phyloP scores from a whole-genome alignment of 2,797 vertebrate species.

The Apodemus agrarius region DNA sequence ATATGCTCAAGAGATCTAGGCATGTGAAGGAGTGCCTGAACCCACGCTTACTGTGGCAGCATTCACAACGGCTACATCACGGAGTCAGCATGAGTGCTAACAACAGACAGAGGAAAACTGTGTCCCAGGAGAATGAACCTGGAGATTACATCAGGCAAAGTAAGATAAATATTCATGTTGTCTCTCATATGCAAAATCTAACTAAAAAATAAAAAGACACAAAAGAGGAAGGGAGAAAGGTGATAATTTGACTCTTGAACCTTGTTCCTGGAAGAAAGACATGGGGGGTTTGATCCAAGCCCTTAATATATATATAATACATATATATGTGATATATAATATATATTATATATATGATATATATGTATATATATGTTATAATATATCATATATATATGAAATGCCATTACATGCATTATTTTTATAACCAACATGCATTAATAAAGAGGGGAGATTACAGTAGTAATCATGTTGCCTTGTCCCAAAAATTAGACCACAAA shows the following conservation, averaged over 20 bases:
- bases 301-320: no score
- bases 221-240: background rate
- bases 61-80: no score
- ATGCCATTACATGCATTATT: background rate
- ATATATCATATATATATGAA: background rate
- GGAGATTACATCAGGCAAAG: background rate
- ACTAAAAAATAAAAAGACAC: background rate
- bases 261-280: background rate
- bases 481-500: slow-evolving; percentile 41
- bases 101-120: background rate
- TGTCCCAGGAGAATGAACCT: background rate
- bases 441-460: background rate
- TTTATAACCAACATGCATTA: background rate
- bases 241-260: background rate
- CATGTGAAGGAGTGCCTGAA: no score
- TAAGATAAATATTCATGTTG: background rate
- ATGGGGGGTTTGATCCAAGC: background rate
- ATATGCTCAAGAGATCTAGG: background rate
- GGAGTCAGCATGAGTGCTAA: background rate
- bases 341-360: background rate
- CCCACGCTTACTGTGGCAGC: background rate
- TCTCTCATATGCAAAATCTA: background rate
- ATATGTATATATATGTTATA: background rate
- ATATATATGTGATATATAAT: no score
- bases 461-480: background rate